These are phyloP conservation scores for Corvus cornix DNA, from an alignment of 2,113 vertebrate species.

Conservation along the genomic window DNA sequence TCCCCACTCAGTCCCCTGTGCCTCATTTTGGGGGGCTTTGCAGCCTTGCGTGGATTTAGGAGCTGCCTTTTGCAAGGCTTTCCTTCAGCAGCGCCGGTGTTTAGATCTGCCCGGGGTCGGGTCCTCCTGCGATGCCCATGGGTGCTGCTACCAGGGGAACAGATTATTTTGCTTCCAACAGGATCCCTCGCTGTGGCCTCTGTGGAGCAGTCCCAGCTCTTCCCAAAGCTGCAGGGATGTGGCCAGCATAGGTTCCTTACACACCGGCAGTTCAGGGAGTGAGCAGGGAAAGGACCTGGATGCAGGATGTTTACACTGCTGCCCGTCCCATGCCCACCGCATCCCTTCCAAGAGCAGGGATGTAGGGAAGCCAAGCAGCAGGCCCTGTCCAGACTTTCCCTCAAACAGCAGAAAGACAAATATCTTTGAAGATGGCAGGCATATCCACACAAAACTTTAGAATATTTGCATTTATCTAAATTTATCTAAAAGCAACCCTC, in stretches of 20 bases:
- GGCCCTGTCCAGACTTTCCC: background rate
- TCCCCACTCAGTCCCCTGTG: accelerated
- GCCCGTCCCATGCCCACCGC: accelerated
- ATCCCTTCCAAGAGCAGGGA: background rate
- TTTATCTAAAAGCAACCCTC: background rate
- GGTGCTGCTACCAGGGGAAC: background rate
- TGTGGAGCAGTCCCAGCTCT: background rate
- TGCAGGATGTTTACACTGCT: background rate
- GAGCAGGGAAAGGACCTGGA: background rate
- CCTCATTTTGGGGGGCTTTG: background rate
- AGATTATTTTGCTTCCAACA: background rate
- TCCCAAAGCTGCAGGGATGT: background rate
- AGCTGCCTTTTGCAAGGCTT: background rate
- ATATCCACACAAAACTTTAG: background rate
- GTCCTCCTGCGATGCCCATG: accelerated
- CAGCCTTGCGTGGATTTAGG: background rate
- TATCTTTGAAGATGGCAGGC: background rate
- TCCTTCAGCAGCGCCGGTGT: accelerated
- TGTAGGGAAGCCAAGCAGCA: background rate
- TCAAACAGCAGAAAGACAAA: background rate
- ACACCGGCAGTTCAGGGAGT: background rate
- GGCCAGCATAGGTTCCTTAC: background rate
- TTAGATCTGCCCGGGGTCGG: background rate
- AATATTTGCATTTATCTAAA: background rate
- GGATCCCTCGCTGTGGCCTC: background rate